Evolutionary conservation across 92 coral and sea anemone species (phyloP), one percentile per base, ranked within the genome.

Genomic region (Epizoanthus ramosus): DNA sequence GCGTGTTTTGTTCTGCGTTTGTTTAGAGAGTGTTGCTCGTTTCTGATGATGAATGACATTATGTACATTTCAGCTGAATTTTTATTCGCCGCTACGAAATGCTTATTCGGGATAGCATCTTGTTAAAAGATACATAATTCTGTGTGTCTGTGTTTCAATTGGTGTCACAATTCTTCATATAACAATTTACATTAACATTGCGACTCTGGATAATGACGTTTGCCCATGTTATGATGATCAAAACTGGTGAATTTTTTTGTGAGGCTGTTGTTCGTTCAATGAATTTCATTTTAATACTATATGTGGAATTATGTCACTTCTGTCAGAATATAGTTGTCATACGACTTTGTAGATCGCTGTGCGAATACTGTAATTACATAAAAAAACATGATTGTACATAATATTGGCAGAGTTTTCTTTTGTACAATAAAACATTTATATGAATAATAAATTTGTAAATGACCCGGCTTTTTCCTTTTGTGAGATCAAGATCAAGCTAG

Each of bases 41-140:
- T 76, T 74, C 45, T 54, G 50, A 50, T 58, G 53, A 60, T 35
- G 70, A 9, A 76, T 41, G 15, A 19, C 70, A 60, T 39, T 77
- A 37, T 77, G 71, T 41, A 61, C 71, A 60, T 60, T 60, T 60
- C 71, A 41, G 54, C 54, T 61, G 23, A 41, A 57, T 28, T 28
- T 75, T 9, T 25, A 37, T 19, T 9, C 10, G 2, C 21, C 6
- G 7, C 57, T n/a, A 59, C 57, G 81, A 56, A 60, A 10, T 14
- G 28, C 10, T 39, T 45, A 37, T 37, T 28, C 31, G 31, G 31
- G 0, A 2, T 28, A 28, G 47, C 47, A 41, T 41, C 47, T 41
- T 43, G 54, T 47, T 8, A 47, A 47, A 47, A 47, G 54, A 12
- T 47, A 47, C 54, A 47, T 47, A 1, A 37, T 37, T 65, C 28